Percentiles rank a stretch among this genome's conserved stretches.
Evolutionary conservation across 2,113 vertebrate genomes (phyloP).

Genomic region (Perccottus glenii): DNA sequence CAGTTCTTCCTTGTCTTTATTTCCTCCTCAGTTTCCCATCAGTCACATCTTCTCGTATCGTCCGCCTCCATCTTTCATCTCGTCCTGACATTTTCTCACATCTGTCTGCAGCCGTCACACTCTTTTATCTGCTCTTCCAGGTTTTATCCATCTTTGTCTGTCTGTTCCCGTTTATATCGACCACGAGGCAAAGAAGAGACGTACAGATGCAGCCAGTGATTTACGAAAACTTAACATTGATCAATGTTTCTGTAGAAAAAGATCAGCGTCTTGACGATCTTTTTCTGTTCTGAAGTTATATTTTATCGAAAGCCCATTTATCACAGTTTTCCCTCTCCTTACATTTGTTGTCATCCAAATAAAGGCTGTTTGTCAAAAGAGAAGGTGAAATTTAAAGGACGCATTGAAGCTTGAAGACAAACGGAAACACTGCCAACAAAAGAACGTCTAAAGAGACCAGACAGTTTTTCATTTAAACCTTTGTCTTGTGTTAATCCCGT

Average conservation of each 20-base stretch:
- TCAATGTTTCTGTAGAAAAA: no score
- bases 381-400: not conserved
- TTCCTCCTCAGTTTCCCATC: not conserved
- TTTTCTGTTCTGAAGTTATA: not conserved
- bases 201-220: no score
- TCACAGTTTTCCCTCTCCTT: not conserved
- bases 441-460: not conserved
- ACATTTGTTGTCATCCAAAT: not conserved
- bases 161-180: no score
- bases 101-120: no score
- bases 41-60: not conserved
- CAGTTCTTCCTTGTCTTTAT: constrained; percentile 21
- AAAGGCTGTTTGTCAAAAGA: not conserved
- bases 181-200: no score
- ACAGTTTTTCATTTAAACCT: constrained; percentile 5
- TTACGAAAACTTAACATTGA: no score
- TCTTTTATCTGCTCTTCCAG: no score
- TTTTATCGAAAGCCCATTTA: not conserved
- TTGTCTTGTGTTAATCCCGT: constrained; percentile 1
- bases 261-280: no score
- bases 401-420: constrained; percentile 1
- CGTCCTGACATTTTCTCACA: not conserved
- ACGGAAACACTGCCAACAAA: not conserved
- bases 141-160: no score
- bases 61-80: constrained; percentile 38